Base-by-base conservation (phyloP, 2,888 invertebrate species). In the Sesia apiformis region DNA sequence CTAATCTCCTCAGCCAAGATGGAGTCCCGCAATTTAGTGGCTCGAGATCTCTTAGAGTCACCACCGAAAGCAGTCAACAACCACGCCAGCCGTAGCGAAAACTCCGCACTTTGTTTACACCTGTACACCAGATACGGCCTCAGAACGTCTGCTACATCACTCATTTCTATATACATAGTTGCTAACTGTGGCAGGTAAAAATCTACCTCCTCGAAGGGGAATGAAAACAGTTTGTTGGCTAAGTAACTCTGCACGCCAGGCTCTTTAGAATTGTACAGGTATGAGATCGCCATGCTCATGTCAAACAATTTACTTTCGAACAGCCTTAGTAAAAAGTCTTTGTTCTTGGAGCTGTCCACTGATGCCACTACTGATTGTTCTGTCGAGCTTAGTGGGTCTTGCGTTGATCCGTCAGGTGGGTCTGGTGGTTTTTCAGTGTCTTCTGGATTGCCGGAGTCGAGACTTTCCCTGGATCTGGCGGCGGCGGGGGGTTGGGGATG, bases 91-190 rank as follows among this genome's bases (percentile, higher is more conserved):
- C 97, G 95, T 65, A 99, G 91, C 51, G 98, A 97, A 85, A 99
- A 99, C 89, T 98, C 98, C 58, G 97, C 96, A 63, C 97, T 97
- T 79, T 94, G 93, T 72, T 98, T 93, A 91, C 98, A 98, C 78
- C 90, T 77, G 70, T 83, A 70, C 70, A 89, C 87, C 67, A 90
- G 74, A 71, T 90, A 90, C 51, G 90, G 90, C 63, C 78, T 75
- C 62, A 90, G 71, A 63, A 90, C 84, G 90, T 99, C 98, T 55
- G 99, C 98, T 64, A 98, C 94, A 78, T 98, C 98, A 72, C 95
- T 95, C 94, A 98, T 97, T 90, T 98, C 98, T 84, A 99, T 96
- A 82, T 98, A 99, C 97, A 99, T 97, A 72, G 97, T 97, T 72
- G 99, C 95, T 74, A 99, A 89, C 87, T 99, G 99, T 52, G 99